Conservation (phyloP, 1,140 invertebrate species). For the Drosophila sproati region DNA sequence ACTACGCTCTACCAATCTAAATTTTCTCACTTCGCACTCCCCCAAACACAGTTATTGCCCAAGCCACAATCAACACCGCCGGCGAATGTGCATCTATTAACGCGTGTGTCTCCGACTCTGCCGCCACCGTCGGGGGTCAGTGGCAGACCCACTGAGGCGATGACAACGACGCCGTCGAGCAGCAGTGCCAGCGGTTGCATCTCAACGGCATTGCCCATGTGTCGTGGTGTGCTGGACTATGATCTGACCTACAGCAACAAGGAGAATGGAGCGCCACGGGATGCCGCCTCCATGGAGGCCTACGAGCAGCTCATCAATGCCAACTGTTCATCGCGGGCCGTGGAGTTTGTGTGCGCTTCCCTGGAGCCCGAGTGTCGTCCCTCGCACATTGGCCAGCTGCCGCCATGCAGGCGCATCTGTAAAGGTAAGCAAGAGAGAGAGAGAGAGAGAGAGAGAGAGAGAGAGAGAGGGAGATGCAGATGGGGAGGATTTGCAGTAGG, state of each 20-base stretch:
- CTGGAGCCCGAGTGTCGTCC: constrained; percentile 89
- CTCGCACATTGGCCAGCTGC: constrained; percentile 85
- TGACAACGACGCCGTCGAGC: constrained; percentile 81
- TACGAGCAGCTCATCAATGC: constrained; percentile 86
- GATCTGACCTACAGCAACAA: constrained; percentile 85
- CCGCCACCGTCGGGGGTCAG: constrained; percentile 83
- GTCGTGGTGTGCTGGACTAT: constrained; percentile 88
- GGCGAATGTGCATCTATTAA: constrained; percentile 85
- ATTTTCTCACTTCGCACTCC: not conserved
- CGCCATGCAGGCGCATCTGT: constrained; percentile 88
- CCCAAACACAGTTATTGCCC: constrained; percentile 56
- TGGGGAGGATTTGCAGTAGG: too few relatives aligned
- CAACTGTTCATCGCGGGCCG: constrained; percentile 87
- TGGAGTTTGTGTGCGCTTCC: constrained; percentile 87
- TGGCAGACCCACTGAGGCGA: constrained; percentile 68
- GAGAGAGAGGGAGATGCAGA: too few relatives aligned
- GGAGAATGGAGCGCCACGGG: constrained; percentile 49
- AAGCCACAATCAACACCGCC: constrained; percentile 71
- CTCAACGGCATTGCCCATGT: constrained; percentile 84
- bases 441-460: not conserved
- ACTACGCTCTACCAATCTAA: not conserved
- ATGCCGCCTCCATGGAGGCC: constrained; percentile 45
- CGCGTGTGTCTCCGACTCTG: constrained; percentile 86
- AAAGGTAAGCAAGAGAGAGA: constrained; percentile 85
- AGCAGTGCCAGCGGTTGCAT: constrained; percentile 73